phyloP scores from a whole-genome alignment of 2,113 vertebrate genomes.

The Halcyon malimbica region DNA sequence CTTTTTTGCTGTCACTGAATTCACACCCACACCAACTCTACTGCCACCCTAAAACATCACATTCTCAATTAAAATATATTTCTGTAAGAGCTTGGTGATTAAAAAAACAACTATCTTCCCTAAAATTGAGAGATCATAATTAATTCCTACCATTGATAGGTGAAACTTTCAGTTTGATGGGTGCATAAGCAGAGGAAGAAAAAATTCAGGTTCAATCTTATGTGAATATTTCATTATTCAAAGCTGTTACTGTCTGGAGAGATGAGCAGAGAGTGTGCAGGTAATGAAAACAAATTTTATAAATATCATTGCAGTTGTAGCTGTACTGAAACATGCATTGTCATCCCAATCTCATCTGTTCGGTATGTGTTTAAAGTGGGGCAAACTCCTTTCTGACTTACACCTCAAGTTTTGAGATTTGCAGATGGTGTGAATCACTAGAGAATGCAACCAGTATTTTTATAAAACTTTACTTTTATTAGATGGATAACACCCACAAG shows the following conservation, averaged over 20 bases:
- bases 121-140: not conserved
- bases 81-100: not conserved
- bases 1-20: constrained; percentile 21
- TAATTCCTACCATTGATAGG: not conserved
- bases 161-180: not conserved
- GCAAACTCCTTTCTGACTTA: not conserved
- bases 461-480: not conserved
- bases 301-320: not conserved
- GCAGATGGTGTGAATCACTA: constrained; percentile 8
- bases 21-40: constrained; percentile 23
- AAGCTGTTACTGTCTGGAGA: not conserved
- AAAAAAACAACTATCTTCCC: not conserved
- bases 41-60: not conserved
- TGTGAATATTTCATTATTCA: not conserved
- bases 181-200: not conserved
- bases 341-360: not conserved
- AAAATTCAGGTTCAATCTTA: not conserved
- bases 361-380: not conserved
- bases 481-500: not conserved
- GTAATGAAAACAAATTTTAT: not conserved
- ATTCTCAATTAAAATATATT: constrained; percentile 8
- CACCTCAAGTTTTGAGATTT: not conserved
- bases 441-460: not conserved
- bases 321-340: not conserved
- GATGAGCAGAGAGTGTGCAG: not conserved